Evolutionary conservation across 2,888 invertebrate genomes (phyloP).

Genomic region (Mamestra brassicae): DNA sequence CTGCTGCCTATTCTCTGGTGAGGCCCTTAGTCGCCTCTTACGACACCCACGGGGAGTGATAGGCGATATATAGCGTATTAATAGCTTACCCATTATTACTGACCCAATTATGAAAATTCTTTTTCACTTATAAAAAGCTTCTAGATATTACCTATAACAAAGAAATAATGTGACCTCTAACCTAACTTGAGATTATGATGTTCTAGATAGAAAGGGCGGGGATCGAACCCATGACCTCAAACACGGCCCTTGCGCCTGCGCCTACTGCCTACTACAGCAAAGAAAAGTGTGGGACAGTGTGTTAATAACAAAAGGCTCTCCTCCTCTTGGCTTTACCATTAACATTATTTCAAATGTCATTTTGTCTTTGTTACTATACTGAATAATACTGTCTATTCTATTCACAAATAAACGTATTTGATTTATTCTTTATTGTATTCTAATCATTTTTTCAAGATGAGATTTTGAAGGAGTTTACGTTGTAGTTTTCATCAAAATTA

Average conservation of each 20-base stretch:
- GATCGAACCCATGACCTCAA: background rate
- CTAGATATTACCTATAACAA: background rate
- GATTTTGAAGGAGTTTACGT: background rate
- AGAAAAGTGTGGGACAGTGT: background rate
- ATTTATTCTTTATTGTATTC: too few species aligned
- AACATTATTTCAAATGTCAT: background rate
- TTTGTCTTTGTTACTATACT: too few species aligned
- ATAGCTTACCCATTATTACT: too few species aligned
- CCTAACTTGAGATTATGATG: background rate
- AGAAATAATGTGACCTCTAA: background rate
- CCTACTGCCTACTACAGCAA: background rate
- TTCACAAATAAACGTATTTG: too few species aligned
- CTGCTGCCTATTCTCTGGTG: too few species aligned
- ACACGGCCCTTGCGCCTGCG: background rate
- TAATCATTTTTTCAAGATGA: background rate
- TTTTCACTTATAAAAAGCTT: too few species aligned
- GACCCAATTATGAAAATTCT: too few species aligned
- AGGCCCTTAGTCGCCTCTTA: too few species aligned
- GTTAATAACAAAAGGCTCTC: background rate
- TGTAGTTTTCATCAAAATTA: background rate
- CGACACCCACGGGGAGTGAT: too few species aligned
- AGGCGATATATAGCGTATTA: too few species aligned
- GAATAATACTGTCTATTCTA: too few species aligned
- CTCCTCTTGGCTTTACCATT: background rate
- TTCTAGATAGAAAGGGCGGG: background rate